A percentile compares a stretch with the other conserved stretches of the same genome.
Evolutionary conservation across 2,888 invertebrate species (phyloP).

Genomic region (Schizotus pectinicornis): DNA sequence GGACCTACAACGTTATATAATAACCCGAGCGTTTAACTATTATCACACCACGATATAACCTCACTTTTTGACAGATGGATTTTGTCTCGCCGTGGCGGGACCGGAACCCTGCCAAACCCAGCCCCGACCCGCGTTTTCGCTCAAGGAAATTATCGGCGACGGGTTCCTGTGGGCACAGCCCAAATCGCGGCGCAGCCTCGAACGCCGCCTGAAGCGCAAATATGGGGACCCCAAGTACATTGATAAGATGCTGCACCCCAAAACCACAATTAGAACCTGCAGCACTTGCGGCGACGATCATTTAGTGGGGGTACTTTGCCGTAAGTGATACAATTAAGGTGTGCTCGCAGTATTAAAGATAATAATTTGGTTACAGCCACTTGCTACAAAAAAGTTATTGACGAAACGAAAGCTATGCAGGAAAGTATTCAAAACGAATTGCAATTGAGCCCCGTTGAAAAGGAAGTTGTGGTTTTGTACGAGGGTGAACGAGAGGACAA

Average conservation of each 20-base stretch:
- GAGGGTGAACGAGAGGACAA: conserved; percentile 77
- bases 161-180: conserved; percentile 85
- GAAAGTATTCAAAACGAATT: conserved; percentile 74
- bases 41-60: conserved; percentile 33
- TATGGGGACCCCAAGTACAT: conserved; percentile 72
- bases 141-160: conserved; percentile 73
- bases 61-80: conserved; percentile 46
- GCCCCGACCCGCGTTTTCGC: conserved; percentile 55
- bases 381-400: conserved; percentile 82
- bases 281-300: conserved; percentile 84
- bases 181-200: conserved; percentile 76
- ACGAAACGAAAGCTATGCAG: conserved; percentile 83
- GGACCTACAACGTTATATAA: conserved; percentile 47
- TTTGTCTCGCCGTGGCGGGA: conserved; percentile 46
- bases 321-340: conserved; percentile 62
- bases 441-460: conserved; percentile 75
- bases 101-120: conserved; percentile 30
- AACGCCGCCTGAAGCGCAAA: conserved; percentile 74
- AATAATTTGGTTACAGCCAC: conserved; percentile 66
- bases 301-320: conserved; percentile 79
- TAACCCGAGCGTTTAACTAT: conserved; percentile 24
- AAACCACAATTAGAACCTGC: conserved; percentile 77
- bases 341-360: not conserved
- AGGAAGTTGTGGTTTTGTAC: conserved; percentile 86
- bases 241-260: conserved; percentile 74